Percentiles rank a stretch among this genome's conserved stretches.
Evolutionary conservation across 2,888 invertebrate genomes (phyloP).

Genomic region (Dusona sp.): DNA sequence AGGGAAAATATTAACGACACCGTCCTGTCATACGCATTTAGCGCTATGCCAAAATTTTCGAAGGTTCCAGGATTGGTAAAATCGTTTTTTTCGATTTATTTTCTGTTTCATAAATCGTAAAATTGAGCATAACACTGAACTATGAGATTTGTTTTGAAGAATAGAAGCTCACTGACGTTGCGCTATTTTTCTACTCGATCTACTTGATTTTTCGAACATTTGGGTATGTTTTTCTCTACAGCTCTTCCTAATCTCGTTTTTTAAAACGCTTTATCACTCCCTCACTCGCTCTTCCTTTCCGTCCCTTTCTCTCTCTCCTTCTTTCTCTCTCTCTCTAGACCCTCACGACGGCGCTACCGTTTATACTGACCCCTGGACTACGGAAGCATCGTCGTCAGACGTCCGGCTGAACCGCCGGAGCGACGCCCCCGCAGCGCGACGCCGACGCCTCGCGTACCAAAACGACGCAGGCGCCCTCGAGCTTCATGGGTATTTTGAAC

Average conservation of each 20-base stretch:
- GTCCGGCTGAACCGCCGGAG: slow-evolving; percentile 78
- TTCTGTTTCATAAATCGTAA: background rate
- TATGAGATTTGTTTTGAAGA: background rate
- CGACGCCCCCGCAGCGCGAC: slow-evolving; percentile 81
- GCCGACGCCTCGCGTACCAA: slow-evolving; percentile 79
- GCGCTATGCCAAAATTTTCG: background rate
- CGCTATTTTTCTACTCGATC: background rate
- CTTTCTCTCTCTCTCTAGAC: slow-evolving; percentile 62
- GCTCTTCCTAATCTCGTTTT: background rate
- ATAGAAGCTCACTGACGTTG: slow-evolving; percentile 10
- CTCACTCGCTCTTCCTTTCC: background rate
- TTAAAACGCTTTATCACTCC: background rate
- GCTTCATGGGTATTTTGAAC: background rate
- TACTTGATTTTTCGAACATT: background rate
- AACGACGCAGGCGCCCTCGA: slow-evolving; percentile 69
- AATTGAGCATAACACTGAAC: slow-evolving; percentile 25
- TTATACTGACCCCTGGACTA: slow-evolving; percentile 80
- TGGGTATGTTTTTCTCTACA: background rate
- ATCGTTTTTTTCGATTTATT: background rate
- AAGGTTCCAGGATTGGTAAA: background rate
- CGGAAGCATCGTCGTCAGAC: slow-evolving; percentile 71
- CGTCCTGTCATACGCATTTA: background rate
- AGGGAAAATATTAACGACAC: background rate
- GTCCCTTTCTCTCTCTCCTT: background rate
- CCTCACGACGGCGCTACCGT: slow-evolving; percentile 78